Base-by-base conservation (phyloP, 2,113 vertebrate genomes). In the Callipepla squamata region DNA sequence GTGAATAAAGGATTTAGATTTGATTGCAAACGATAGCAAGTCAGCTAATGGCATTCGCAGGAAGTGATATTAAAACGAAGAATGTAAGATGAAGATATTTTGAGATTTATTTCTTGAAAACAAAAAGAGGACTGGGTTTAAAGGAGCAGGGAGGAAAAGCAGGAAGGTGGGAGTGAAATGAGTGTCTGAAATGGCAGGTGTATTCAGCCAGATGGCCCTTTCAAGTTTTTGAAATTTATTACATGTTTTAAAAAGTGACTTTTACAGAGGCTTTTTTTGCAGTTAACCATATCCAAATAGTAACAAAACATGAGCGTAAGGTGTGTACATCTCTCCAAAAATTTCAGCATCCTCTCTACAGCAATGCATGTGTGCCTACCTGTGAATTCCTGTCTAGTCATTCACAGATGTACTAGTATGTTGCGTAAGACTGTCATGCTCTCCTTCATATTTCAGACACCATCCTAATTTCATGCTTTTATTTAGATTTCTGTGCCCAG, bases 221-320 rank as follows among this genome's bases (percentile, higher is more conserved):
- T 95, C 72, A 95, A 72, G 82, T 93, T 95, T 83, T 53, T 86
- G 66, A 86, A 90, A 80, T 94, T 77, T 94, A 87, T 61, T 78
- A 15, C 38, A 19, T 86, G 51, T 44, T 90, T 92, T 94, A 65
- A 74, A 55, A 88, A 63, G 11, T 74, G 16, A 75, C 76, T 79
- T 93, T 93, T 85, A 77, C 32, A 61, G 63, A 80, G 25, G 5
- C 9, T 67, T 93, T 95, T 40, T 91, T 82, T 70, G n/a, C 50
- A 83, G 47, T 95, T 88, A 44, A 51, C 9, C 8, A 74, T 61
- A 86, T 62, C 65, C 51, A 86, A 73, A 83, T 61, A 74, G 55
- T 77, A 88, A 67, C 16, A 88, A 67, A 78, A 73, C 19, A 47
- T 42, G 28, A 87, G 63, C 36, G 32, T 74, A 47, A 67, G 9